These are phyloP conservation scores for Lycodopsis pacificus DNA, from an alignment of 2,797 vertebrate species.

Conservation along the genomic window DNA sequence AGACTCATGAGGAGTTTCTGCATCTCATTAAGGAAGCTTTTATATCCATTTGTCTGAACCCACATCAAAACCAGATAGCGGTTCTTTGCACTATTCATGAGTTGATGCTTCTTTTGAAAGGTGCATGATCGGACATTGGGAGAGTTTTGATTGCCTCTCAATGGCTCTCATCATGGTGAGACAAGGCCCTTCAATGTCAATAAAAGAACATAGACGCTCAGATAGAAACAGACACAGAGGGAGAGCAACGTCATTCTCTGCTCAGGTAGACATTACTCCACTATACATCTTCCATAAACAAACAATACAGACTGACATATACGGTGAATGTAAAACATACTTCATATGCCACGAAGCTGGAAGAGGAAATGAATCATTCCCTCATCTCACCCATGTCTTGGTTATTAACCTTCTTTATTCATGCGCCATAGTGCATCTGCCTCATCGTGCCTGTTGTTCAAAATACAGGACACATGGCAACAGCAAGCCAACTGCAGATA, in stretches of 20 bases:
- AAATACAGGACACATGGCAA: neutral
- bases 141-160: neutral
- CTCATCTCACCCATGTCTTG: neutral
- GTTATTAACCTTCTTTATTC: conserved; percentile 5
- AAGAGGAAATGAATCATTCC: neutral
- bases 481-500: neutral
- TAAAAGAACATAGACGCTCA: neutral
- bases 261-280: too few relatives aligned
- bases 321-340: conserved; percentile 1
- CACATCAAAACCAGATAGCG: neutral
- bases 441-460: neutral
- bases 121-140: neutral
- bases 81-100: neutral
- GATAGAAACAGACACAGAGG: neutral
- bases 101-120: neutral
- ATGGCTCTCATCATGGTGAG: neutral
- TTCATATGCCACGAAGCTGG: neutral
- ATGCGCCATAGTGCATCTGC: too few relatives aligned
- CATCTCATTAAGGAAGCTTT: neutral
- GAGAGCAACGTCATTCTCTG: too few relatives aligned
- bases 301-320: neutral
- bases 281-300: neutral
- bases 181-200: neutral
- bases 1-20: neutral
- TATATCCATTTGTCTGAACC: neutral